Evolutionary conservation across 2,113 vertebrate genomes (phyloP), one percentile per base, ranked within the genome.

Genomic region (Ammodytes dubius): DNA sequence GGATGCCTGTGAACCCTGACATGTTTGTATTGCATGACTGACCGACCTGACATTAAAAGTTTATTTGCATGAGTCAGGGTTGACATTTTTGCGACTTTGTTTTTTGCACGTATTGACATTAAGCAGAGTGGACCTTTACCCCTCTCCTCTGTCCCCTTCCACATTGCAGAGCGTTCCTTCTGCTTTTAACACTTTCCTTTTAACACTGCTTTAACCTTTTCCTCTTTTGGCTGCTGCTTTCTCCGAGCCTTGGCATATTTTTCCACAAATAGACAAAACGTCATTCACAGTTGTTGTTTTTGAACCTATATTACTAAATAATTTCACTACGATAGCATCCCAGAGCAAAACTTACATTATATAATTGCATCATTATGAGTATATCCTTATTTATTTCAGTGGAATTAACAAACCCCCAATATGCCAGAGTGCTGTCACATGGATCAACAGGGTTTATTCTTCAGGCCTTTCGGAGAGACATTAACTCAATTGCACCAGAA

Each of bases 1-100:
- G 58, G 80, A 84, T 77, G 78, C 72, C 67, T 82, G 61, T 82
- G 47, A 77, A 72, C 59, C 57, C 47, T 5, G 70, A 87, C 68
- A 1, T 58, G 57, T 87, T 70, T 11, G 46, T 76, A 7, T 54
- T 88, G 92, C 90, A 92, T 92, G 91, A 89, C 87, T 83, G 82
- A 89, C 80, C 39, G 86, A 89, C 81, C 40, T 52, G 87, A 90
- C 79, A 10, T 43, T 52, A 17, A 64, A 52, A 63, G 60, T 2
- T n/a, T 46, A 69, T 65, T 27, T 79, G 91, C 93, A 94, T 94
- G 93, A 83, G 81, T 49, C 8, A 13, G 56, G 54, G 59, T 53
- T 67, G 60, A 86, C 57, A 46, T 64, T 63, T 37, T 70, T 7
- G n/a, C 47, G 14, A 79, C 7, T 27, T 27, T 27, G 27, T 27